A percentile compares a stretch with the other conserved stretches of the same genome.
phyloP scores from a whole-genome alignment of 37 sponge, comb jelly and placozoan species.

The Aplysina aerophoba region DNA sequence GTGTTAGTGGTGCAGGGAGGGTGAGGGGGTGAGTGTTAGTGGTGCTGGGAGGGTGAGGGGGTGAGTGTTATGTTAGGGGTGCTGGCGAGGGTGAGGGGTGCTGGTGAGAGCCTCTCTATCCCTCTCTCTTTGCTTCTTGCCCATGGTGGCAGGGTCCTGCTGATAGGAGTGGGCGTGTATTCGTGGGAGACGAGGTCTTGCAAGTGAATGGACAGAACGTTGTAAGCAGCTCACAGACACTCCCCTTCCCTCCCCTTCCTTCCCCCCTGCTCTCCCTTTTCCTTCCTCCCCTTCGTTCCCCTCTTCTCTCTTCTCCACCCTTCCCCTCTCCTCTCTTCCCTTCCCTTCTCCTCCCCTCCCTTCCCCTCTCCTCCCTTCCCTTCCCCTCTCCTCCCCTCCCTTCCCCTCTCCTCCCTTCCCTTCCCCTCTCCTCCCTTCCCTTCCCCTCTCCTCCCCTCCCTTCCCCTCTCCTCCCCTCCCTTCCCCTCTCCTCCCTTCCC shows the following conservation, averaged over 20 bases:
- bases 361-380: too few species aligned
- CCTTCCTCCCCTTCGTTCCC: background rate
- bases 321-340: too few species aligned
- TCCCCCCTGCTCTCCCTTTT: background rate
- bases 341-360: too few species aligned
- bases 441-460: too few species aligned
- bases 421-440: too few species aligned
- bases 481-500: too few species aligned
- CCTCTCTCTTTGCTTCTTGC: background rate
- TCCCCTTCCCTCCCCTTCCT: background rate
- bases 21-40: background rate
- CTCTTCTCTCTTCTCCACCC: too few species aligned
- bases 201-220: conserved; percentile 79
- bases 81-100: background rate
- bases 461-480: too few species aligned
- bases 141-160: conserved; percentile 60
- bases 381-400: too few species aligned
- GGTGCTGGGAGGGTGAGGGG: conserved; percentile 9
- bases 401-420: too few species aligned
- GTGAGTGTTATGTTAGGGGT: background rate
- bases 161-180: conserved; percentile 34
- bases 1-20: background rate
- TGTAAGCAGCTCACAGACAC: conserved; percentile 31
- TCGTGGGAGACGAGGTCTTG: conserved; percentile 66
- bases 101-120: background rate